These are phyloP conservation scores for Punctoribates punctum DNA, from an alignment of 2,888 invertebrate genomes.

Conservation along the genomic window DNA sequence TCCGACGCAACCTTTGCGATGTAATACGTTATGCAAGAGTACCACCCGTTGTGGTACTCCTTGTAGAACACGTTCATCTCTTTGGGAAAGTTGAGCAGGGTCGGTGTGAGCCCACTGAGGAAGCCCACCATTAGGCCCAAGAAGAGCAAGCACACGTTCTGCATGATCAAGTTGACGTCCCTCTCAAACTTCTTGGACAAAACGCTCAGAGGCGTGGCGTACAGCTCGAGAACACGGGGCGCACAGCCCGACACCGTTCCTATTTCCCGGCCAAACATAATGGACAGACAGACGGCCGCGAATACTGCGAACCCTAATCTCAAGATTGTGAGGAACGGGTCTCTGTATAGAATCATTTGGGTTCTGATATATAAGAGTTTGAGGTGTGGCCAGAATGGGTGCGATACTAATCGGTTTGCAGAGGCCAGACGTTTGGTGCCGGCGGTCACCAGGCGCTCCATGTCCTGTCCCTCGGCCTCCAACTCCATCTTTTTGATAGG, in stretches of 20 bases:
- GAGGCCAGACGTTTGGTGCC: not conserved
- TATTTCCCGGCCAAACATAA: slow-evolving; percentile 33
- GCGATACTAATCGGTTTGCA: not conserved
- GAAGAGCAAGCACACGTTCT: slow-evolving; percentile 36
- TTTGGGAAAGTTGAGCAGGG: slow-evolving; percentile 35
- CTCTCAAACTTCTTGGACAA: slow-evolving; percentile 38
- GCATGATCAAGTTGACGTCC: not conserved
- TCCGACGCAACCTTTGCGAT: slow-evolving; percentile 6
- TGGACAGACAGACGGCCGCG: slow-evolving; percentile 8
- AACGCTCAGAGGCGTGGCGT: not conserved
- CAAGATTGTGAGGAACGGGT: slow-evolving; percentile 15
- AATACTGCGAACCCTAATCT: slow-evolving; percentile 2
- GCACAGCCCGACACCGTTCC: slow-evolving; percentile 39
- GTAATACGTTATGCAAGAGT: slow-evolving; percentile 39
- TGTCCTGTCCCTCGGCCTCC: not conserved
- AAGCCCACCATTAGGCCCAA: slow-evolving; percentile 38
- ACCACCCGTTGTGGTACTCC: slow-evolving; percentile 42
- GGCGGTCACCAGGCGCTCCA: not conserved
- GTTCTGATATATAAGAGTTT: slow-evolving; percentile 7
- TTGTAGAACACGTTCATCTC: slow-evolving; percentile 41
- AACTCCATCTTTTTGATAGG: not conserved
- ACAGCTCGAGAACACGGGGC: slow-evolving; percentile 21
- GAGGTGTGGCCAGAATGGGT: slow-evolving; percentile 26
- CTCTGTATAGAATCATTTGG: not conserved
- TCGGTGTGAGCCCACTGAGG: slow-evolving; percentile 16